Base-by-base conservation (phyloP, 2,113 vertebrate genomes). In the Indri indri region DNA sequence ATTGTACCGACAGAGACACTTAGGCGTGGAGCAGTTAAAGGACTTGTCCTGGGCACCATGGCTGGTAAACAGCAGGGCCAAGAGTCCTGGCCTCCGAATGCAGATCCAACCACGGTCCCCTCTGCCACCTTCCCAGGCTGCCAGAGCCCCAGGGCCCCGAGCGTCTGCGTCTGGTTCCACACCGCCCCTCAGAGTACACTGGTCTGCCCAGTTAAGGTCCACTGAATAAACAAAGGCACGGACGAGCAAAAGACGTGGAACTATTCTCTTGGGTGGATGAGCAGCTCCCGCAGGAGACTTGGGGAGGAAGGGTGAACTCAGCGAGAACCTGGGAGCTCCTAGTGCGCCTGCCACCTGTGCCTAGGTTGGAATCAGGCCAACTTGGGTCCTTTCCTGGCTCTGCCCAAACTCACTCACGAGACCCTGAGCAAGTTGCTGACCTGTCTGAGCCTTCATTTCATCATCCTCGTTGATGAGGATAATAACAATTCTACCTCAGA, bases 211-310 rank as follows among this genome's bases (percentile, higher is more conserved):
- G 6, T 23, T 40, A 34, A 18, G 40, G 23, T 40, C 40, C 4
- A 1, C 14, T 27, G 30, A 50, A 34, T 12, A 3, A 61, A 68
- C 5, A 40, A 11, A 61, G 7, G 22, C 40, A 1, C 0, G 0
- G 5, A 11, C 0, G 34, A 40, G 70, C 50, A 52, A 88, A 68
- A 61, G 30, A 45, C 6, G 0, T 7, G 20, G 23, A 34, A 12
- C 37, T n/a, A 52, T 80, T 74, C 66, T 70, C 70, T 14, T 81
- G 65, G 74, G 22, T 10, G 18, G 27, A 42, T 9, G 10, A 84
- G 61, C 32, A 52, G 34, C 37, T 87, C 27, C 25, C 20, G 30
- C 16, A 30, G 57, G 45, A 73, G 66, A 77, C 47, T 9, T 22
- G 59, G 57, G 84, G 70, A 22, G 66, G 73, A 85, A 23, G 22